Evolutionary conservation across 1,140 invertebrate species (phyloP).

Genomic region (Propsilocerus akamusi): DNA sequence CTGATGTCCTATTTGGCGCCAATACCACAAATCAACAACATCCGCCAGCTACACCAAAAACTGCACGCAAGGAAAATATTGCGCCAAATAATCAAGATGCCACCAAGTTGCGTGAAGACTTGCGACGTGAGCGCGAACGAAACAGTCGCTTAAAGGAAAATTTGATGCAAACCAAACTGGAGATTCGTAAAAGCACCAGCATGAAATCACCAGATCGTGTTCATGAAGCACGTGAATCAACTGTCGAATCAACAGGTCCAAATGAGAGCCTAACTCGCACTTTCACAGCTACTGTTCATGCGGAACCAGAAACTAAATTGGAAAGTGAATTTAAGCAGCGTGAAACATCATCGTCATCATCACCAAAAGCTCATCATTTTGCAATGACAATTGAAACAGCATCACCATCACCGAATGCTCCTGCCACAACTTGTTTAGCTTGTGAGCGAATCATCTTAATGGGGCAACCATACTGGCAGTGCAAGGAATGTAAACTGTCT

Average conservation of each 20-base stretch:
- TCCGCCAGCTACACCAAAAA: slow-evolving; percentile 17
- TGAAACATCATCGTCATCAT: not conserved
- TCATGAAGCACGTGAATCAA: not conserved
- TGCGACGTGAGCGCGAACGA: slow-evolving; percentile 17
- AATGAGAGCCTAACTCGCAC: not conserved
- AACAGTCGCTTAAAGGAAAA: slow-evolving; percentile 22
- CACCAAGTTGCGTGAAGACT: slow-evolving; percentile 23
- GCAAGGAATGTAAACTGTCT: slow-evolving; percentile 18
- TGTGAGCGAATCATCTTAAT: slow-evolving; percentile 14
- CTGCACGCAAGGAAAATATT: slow-evolving; percentile 19
- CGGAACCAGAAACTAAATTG: not conserved
- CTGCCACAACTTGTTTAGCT: slow-evolving; percentile 10
- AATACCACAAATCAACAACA: slow-evolving; percentile 30
- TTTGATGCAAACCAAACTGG: slow-evolving; percentile 7
- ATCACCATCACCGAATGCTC: slow-evolving; percentile 8
- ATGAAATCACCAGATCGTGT: not conserved
- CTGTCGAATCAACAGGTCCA: not conserved
- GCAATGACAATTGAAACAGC: slow-evolving; percentile 14
- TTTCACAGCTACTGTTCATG: not conserved
- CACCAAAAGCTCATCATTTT: slow-evolving; percentile 14
- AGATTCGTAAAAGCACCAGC: not conserved
- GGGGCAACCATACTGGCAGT: slow-evolving; percentile 18
- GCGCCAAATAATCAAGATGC: slow-evolving; percentile 16
- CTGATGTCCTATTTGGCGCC: slow-evolving; percentile 39
- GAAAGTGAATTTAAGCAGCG: not conserved